phyloP scores from a whole-genome alignment of 2,888 invertebrate species.

The Caenorhabditis imperialis region DNA sequence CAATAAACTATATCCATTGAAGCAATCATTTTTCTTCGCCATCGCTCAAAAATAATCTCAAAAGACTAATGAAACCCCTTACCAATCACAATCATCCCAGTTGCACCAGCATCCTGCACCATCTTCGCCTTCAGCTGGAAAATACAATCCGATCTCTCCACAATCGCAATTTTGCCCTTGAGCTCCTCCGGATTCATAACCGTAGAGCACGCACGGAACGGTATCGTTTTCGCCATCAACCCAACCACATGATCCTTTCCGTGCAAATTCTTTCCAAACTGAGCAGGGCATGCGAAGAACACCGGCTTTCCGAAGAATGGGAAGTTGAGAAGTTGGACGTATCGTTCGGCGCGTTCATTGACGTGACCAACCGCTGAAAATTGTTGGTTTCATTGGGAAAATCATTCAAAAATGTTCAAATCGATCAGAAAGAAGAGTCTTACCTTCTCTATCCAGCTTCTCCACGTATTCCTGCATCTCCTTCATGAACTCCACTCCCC shows the following conservation, averaged over 20 bases:
- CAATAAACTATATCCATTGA: too few relatives aligned
- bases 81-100: conserved; percentile 87
- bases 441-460: conserved; percentile 77
- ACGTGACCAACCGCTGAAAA: neutral
- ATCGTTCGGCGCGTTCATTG: conserved; percentile 79
- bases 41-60: too few relatives aligned
- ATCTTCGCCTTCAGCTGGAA: conserved; percentile 84
- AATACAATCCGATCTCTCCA: conserved; percentile 92
- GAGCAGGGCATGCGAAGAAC: conserved; percentile 80
- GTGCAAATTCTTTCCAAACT: conserved; percentile 78
- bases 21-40: too few relatives aligned
- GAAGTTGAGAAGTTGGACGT: conserved; percentile 81
- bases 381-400: neutral
- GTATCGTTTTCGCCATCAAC: conserved; percentile 83
- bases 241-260: conserved; percentile 78
- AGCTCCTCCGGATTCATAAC: conserved; percentile 83
- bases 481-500: conserved; percentile 94
- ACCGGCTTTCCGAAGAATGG: conserved; percentile 80
- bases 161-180: conserved; percentile 86
- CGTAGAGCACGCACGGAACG: conserved; percentile 83
- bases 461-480: conserved; percentile 94
- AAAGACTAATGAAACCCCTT: conserved; percentile 56
- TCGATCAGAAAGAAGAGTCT: neutral
- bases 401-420: neutral
- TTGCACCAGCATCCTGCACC: conserved; percentile 87